Percentiles rank a stretch among this genome's conserved stretches.
These are phyloP conservation scores for Liposcelis brunnea DNA, from an alignment of 2,888 invertebrate species.

Conservation along the genomic window DNA sequence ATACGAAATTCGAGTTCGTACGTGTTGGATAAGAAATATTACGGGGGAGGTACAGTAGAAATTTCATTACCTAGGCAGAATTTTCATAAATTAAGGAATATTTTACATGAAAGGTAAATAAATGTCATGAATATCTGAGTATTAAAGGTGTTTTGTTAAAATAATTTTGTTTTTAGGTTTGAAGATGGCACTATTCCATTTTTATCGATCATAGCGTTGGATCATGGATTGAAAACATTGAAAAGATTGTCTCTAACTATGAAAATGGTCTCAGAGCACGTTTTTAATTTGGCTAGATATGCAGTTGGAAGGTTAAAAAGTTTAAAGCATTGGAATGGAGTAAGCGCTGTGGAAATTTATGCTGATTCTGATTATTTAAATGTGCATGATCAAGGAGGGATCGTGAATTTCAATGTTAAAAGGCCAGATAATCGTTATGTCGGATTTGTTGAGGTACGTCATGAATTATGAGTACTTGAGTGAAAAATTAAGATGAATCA, in stretches of 20 bases:
- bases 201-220: constrained; percentile 62
- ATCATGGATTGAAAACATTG: constrained; percentile 65
- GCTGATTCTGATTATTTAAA: constrained; percentile 50
- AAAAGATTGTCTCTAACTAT: constrained; percentile 45
- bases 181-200: constrained; percentile 91
- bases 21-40: constrained; percentile 55
- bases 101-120: constrained; percentile 51
- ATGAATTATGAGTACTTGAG: neutral
- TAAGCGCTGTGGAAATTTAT: constrained; percentile 51
- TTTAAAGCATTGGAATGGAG: constrained; percentile 55
- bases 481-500: too few relatives aligned
- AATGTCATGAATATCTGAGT: too few relatives aligned
- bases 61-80: constrained; percentile 55
- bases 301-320: constrained; percentile 42
- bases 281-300: constrained; percentile 57
- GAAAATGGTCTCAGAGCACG: constrained; percentile 49
- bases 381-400: constrained; percentile 53
- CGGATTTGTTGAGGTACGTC: constrained; percentile 68
- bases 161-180: constrained; percentile 40
- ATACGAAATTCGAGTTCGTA: constrained; percentile 46
- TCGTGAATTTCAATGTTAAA: constrained; percentile 75
- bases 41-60: constrained; percentile 88
- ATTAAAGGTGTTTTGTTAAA: constrained; percentile 10
- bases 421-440: constrained; percentile 60
- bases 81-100: constrained; percentile 49